Evolutionary conservation across 2,888 invertebrate species (phyloP).

Genomic region (Theodoxus fluviatilis): DNA sequence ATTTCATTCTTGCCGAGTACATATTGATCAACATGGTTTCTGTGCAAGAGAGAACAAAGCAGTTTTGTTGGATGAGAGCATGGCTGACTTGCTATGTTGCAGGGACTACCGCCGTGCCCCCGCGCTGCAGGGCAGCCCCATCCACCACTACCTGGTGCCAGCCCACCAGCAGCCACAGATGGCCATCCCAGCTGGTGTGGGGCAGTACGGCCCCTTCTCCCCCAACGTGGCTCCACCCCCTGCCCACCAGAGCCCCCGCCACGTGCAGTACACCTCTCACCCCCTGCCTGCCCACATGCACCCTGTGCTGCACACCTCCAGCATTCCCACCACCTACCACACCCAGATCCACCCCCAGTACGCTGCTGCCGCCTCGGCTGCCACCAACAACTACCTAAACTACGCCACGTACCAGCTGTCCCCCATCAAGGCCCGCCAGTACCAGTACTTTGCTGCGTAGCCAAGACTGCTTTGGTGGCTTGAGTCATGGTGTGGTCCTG

Average conservation of each 20-base stretch:
- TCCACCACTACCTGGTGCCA: conserved; percentile 62
- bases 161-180: conserved; percentile 62
- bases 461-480: too few relatives aligned
- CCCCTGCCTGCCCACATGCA: conserved; percentile 83
- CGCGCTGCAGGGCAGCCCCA: conserved; percentile 50
- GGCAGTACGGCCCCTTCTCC: conserved; percentile 57
- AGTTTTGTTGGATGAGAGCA: background rate
- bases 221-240: conserved; percentile 77
- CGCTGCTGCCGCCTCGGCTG: conserved; percentile 70
- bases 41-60: background rate
- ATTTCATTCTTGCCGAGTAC: too few relatives aligned
- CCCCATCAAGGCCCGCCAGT: conserved; percentile 73
- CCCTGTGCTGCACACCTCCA: conserved; percentile 56
- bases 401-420: conserved; percentile 74
- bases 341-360: conserved; percentile 67
- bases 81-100: conserved; percentile 28
- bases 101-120: conserved; percentile 71
- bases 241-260: conserved; percentile 77
- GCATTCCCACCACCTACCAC: conserved; percentile 47
- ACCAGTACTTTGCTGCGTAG: conserved; percentile 69
- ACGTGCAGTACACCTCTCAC: conserved; percentile 72
- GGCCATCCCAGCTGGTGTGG: conserved; percentile 49
- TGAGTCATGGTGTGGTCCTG: too few relatives aligned
- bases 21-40: background rate
- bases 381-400: conserved; percentile 33